phyloP scores from a whole-genome alignment of 2,797 vertebrate species.

The Eulemur coronatus region DNA sequence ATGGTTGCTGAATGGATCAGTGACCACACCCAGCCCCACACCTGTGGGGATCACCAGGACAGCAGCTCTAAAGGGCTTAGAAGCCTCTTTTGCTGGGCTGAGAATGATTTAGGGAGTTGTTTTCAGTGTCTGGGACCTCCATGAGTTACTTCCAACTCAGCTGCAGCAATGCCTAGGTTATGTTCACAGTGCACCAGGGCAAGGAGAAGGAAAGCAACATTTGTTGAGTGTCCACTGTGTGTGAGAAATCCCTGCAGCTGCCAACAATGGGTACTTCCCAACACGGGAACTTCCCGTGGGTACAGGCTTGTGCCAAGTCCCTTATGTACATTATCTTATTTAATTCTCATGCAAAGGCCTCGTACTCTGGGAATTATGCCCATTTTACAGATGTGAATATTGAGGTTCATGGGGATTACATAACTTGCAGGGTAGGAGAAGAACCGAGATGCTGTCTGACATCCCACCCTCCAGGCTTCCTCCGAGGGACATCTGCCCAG shows the following conservation, averaged over 20 bases:
- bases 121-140: neutral
- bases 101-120: neutral
- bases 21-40: neutral
- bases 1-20: neutral
- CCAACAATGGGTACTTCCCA: too few species aligned
- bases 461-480: neutral
- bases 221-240: neutral
- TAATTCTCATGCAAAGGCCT: neutral
- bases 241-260: neutral
- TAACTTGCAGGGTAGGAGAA: neutral
- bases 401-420: neutral
- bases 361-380: neutral
- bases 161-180: neutral
- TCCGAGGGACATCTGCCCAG: neutral
- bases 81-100: neutral
- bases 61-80: neutral
- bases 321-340: neutral
- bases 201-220: neutral
- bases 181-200: neutral
- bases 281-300: neutral
- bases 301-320: neutral
- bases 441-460: neutral
- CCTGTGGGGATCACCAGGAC: neutral
- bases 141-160: neutral
- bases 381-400: neutral